Percentiles rank a stretch among this genome's conserved stretches.
Evolutionary conservation across 2,888 invertebrate species (phyloP).

Genomic region (Cordilura impudica): DNA sequence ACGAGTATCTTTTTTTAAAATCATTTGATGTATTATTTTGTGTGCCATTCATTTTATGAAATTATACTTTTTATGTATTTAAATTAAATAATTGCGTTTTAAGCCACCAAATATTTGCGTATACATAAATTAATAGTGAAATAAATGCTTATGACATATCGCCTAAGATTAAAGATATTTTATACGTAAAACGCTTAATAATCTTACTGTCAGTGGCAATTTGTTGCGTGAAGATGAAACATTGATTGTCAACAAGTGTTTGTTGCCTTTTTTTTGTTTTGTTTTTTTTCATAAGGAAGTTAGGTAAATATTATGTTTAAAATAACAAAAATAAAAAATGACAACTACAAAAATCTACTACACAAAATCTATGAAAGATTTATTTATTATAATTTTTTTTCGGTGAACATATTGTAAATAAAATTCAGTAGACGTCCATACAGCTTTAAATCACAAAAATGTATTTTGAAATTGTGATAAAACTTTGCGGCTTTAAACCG

Average conservation of each 20-base stretch:
- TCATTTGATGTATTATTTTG: too few species aligned
- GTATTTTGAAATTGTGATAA: too few species aligned
- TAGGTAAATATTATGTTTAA: not conserved
- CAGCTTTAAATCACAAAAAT: not conserved
- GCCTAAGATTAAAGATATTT: slow-evolving; percentile 48
- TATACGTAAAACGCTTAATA: slow-evolving; percentile 53
- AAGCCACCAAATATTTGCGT: not conserved
- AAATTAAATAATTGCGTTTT: slow-evolving; percentile 50
- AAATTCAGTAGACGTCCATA: not conserved
- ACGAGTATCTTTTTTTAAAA: too few species aligned
- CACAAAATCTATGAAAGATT: not conserved
- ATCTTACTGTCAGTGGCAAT: slow-evolving; percentile 37
- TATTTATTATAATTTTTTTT: not conserved
- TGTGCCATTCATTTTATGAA: slow-evolving; percentile 47
- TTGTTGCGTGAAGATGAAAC: slow-evolving; percentile 58
- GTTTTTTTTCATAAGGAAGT: not conserved
- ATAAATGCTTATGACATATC: slow-evolving; percentile 47
- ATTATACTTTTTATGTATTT: slow-evolving; percentile 43
- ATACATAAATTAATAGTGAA: slow-evolving; percentile 3
- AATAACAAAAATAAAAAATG: not conserved
- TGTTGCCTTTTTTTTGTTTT: slow-evolving; percentile 16
- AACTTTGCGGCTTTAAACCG: too few species aligned
- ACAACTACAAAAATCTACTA: not conserved
- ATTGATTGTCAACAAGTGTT: slow-evolving; percentile 57
- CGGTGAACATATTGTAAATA: not conserved